Base-by-base conservation (phyloP, 2,888 invertebrate species). In the Eupelmus urozonus region DNA sequence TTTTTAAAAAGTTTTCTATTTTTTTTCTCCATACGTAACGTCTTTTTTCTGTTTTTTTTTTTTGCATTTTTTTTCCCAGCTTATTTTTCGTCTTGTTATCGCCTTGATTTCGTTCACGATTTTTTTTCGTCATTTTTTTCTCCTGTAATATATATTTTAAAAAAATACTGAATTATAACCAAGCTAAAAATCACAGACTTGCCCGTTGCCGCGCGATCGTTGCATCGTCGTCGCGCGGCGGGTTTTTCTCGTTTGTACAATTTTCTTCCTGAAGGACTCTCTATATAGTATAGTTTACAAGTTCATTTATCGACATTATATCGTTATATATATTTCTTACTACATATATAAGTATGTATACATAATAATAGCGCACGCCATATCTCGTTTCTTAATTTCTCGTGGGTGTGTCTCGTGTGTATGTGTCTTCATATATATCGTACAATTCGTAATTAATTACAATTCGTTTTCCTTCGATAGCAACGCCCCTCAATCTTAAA, bases 151-250 rank as follows among this genome's bases (percentile, higher is more conserved):
- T n/a, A n/a, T 82, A 77, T 86, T 88, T 88, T 89, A 88, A 89
- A 89, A 89, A 89, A 89, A 89, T 89, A 89, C 88, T 89, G 89
- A 89, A 89, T 89, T 88, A 34, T 34, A 89, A 89, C 88, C 89
- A 89, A 89, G 89, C 89, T 89, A 89, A 89, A n/a, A 89, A 89
- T 89, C 89, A 89, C 89, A 89, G 89, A 89, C 88, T 88, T 85
- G 86, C 89, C 86, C 86, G 87, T 57, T 9, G 65, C 53, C 69
- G 69, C 73, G 5, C 57, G 63, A 45, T 59, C 59, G 45, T 60
- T 34, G 16, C 60, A 9, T 34, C n/a, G 65, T 65, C 20, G 81
- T 81, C 73, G 62, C 40, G 65, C 79, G 82, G 57, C 78, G 81
- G 80, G 80, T 82, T 85, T 84, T 88, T 9, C 9, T 34, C 34